Percentiles rank a stretch among this genome's conserved stretches.
Conservation (phyloP, 2,888 invertebrate species). For the Celastrina argiolus region DNA sequence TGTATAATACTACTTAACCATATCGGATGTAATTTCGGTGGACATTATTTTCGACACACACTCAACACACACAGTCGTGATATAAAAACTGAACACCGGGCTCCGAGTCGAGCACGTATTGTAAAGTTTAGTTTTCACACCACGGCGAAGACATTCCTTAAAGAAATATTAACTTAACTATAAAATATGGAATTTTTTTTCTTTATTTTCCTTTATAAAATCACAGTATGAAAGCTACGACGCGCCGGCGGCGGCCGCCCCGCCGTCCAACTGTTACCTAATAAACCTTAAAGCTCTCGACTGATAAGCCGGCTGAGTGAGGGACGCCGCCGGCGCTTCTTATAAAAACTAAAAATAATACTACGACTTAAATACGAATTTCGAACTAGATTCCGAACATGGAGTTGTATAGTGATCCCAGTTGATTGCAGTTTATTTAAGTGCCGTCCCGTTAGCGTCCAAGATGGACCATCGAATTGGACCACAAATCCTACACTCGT, state of each 20-base stretch:
- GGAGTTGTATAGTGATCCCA: neutral
- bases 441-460: neutral
- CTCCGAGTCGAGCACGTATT: neutral
- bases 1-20: slow-evolving; percentile 27
- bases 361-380: slow-evolving; percentile 10
- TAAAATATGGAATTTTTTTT: slow-evolving; percentile 44
- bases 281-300: slow-evolving; percentile 40
- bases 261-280: slow-evolving; percentile 31
- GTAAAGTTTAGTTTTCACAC: neutral
- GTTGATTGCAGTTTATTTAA: neutral
- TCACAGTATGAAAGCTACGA: slow-evolving; percentile 48
- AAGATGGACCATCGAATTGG: neutral
- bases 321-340: slow-evolving; percentile 27
- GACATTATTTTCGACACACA: slow-evolving; percentile 38
- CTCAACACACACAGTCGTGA: slow-evolving; percentile 25
- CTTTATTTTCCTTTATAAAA: slow-evolving; percentile 41
- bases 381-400: slow-evolving; percentile 9
- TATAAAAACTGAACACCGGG: neutral
- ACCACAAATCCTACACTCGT: neutral
- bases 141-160: slow-evolving; percentile 28
- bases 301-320: slow-evolving; percentile 34
- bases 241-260: slow-evolving; percentile 28
- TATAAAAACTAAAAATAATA: slow-evolving; percentile 21
- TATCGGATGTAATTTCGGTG: slow-evolving; percentile 43
- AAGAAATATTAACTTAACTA: slow-evolving; percentile 28